Conservation (phyloP, 2,113 vertebrate genomes). For the Eulacestoma nigropectus region DNA sequence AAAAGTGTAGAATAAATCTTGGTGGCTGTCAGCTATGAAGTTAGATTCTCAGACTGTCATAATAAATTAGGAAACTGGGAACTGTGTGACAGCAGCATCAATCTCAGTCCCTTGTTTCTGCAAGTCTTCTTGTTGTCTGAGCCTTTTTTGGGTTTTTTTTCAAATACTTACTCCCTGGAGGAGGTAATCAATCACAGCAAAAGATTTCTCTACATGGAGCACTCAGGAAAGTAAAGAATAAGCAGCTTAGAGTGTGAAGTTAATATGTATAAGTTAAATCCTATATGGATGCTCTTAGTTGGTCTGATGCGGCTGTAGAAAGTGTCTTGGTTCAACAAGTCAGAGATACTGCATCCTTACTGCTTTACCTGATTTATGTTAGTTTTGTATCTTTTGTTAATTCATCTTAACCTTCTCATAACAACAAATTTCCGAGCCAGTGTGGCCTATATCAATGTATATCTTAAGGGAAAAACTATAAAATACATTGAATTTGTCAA, state of each 20-base stretch:
- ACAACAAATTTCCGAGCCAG: neutral
- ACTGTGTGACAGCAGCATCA: conserved; percentile 41
- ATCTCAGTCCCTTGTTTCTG: conserved; percentile 49
- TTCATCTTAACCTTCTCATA: neutral
- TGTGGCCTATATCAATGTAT: neutral
- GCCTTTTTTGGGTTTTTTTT: neutral
- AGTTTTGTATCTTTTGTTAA: neutral
- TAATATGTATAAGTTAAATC: neutral
- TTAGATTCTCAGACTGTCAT: conserved; percentile 46
- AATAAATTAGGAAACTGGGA: conserved; percentile 45
- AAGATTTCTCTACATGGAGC: neutral
- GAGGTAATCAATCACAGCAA: conserved; percentile 15
- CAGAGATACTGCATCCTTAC: neutral
- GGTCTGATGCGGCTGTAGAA: neutral
- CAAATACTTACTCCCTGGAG: conserved; percentile 9
- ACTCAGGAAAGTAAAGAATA: neutral
- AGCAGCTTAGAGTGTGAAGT: neutral
- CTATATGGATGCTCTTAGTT: neutral
- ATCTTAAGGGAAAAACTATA: neutral
- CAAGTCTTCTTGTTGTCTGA: conserved; percentile 31
- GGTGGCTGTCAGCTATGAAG: conserved; percentile 4
- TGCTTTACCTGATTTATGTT: neutral
- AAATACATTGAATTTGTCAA: neutral
- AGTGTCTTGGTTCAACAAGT: neutral
- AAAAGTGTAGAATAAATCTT: conserved; percentile 40